Conservation (phyloP, 2,888 invertebrate genomes). For the Pantelozetes paolii region DNA sequence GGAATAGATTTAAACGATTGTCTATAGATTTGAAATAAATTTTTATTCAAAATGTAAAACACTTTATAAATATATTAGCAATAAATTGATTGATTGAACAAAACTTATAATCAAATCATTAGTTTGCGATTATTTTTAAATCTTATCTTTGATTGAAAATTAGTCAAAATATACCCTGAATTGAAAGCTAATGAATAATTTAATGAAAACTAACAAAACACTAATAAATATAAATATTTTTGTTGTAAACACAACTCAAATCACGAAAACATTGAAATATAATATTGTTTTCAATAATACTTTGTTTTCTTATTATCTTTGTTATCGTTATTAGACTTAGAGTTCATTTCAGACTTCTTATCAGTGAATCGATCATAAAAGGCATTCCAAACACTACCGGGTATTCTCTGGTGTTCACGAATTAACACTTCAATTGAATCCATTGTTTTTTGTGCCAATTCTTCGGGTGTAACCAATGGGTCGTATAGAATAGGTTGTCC, state of each 20-base stretch:
- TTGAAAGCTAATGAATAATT: no score
- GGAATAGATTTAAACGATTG: background rate
- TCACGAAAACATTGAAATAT: background rate
- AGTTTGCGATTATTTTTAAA: no score
- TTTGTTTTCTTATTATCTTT: background rate
- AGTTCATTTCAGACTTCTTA: background rate
- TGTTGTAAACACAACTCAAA: no score
- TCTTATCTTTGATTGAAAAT: no score
- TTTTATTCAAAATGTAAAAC: no score
- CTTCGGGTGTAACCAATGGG: conserved; percentile 68
- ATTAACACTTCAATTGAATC: conserved; percentile 71
- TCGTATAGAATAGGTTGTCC: conserved; percentile 77
- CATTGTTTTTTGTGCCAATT: conserved; percentile 73
- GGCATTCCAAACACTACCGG: conserved; percentile 78
- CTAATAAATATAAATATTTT: no score
- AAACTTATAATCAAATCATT: no score
- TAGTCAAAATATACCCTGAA: no score
- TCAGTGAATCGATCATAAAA: conserved; percentile 60
- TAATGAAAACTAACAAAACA: no score
- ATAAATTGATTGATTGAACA: no score
- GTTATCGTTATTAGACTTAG: background rate
- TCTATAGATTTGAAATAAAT: background rate
- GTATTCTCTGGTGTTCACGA: conserved; percentile 72
- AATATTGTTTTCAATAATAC: no score
- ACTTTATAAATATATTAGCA: no score